Conservation (phyloP, 2,113 vertebrate genomes). For the Clarias gariepinus region DNA sequence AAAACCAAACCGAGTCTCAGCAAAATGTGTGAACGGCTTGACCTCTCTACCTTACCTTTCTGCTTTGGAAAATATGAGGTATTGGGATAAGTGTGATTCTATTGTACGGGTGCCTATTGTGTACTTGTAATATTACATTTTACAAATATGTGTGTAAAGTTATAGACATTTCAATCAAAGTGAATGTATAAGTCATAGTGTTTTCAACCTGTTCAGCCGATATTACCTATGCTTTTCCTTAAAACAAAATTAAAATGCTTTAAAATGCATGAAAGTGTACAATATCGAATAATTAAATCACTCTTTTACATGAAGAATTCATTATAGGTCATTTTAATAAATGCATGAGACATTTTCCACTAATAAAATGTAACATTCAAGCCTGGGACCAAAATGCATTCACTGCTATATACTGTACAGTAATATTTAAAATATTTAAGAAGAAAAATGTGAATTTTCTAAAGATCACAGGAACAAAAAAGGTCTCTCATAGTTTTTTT, state of each 20-base stretch:
- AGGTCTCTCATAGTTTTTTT: background rate
- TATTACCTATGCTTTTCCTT: background rate
- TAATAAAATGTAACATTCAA: background rate
- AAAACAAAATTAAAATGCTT: background rate
- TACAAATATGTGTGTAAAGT: background rate
- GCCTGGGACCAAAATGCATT: background rate
- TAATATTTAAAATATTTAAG: background rate
- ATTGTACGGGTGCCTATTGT: background rate
- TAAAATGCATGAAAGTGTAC: background rate
- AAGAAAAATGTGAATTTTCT: background rate
- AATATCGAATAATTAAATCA: background rate
- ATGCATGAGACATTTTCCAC: background rate
- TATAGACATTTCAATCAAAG: background rate
- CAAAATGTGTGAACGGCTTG: conserved; percentile 45
- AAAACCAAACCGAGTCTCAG: conserved; percentile 51
- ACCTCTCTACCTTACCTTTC: background rate
- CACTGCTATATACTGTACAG: too few species aligned
- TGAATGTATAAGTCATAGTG: background rate
- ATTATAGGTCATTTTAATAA: background rate
- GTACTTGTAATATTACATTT: background rate
- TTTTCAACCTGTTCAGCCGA: background rate
- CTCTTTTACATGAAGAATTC: too few species aligned
- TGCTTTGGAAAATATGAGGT: background rate
- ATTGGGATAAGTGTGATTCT: background rate
- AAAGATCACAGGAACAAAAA: background rate